Base-by-base conservation (phyloP, 2,888 invertebrate genomes). In the Xestia xanthographa region DNA sequence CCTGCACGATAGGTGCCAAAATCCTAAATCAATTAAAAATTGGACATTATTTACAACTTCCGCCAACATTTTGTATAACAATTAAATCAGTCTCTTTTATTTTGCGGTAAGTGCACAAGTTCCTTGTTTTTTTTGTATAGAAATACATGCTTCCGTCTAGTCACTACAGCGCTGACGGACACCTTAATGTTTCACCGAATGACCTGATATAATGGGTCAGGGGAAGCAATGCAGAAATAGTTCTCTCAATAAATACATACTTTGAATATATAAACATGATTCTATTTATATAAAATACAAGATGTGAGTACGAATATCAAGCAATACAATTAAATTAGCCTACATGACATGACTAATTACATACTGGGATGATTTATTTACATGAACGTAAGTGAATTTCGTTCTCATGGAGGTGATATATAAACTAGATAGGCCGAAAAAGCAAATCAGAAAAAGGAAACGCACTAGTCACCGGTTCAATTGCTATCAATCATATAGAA, bases 401-500 rank as follows among this genome's bases (percentile, higher is more conserved):
- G 41, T 73, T 53, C 45, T 73, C 34, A 48, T 69, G 58, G 67
- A 79, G 71, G 82, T 68, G 75, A 80, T 76, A 75, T 58, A 75
- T 75, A 71, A 77, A 75, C 41, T 76, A 66, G 38, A 72, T 67
- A 63, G 26, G 50, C 50, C 20, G 62, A 75, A 84, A 80, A 77
- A 71, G 71, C 69, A 84, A 85, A 80, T 79, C 76, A 79, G 83
- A 83, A 75, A 77, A 81, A 75, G 83, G 83, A 85, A 83, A 79
- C 67, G 72, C 71, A 62, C 73, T 75, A 79, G 71, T 83, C 80
- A 73, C 79, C 68, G 71, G 50, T 72, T 71, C 67, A 82, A 82
- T 74, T 78, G 73, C 77, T 81, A 78, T 87, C 80, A 85, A 85
- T 80, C 58, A 84, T 83, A 80, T 66, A 77, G 77, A 88, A 77